A percentile compares a stretch with the other conserved stretches of the same genome.
phyloP scores from a whole-genome alignment of 2,797 vertebrate genomes.

The Cyprinodon diabolis region DNA sequence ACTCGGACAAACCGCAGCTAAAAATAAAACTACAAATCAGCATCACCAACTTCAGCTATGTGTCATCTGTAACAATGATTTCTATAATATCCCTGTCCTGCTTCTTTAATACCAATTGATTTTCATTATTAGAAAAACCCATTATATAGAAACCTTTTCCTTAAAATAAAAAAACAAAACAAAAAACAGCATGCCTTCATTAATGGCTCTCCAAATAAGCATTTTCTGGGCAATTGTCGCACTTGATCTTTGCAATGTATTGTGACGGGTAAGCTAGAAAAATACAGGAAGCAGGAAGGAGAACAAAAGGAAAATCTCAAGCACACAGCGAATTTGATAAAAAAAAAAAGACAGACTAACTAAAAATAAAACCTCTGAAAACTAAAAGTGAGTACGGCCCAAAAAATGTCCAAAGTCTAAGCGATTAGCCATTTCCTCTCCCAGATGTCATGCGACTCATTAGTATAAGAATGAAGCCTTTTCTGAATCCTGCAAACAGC shows the following conservation, averaged over 20 bases:
- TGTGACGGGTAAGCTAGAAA: background rate
- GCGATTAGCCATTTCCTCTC: too few species aligned
- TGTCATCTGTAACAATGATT: conserved; percentile 14
- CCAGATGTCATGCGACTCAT: too few species aligned
- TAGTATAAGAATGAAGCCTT: too few species aligned
- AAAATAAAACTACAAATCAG: conserved; percentile 28
- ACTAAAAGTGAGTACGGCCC: too few species aligned
- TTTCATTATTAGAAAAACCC: background rate
- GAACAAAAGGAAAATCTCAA: background rate
- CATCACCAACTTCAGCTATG: conserved; percentile 17
- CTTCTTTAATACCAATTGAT: background rate
- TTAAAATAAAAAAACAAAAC: too few species aligned
- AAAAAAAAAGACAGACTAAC: too few species aligned
- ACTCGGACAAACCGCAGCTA: conserved; percentile 13
- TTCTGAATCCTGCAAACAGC: too few species aligned
- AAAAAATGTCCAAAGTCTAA: too few species aligned
- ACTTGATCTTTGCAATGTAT: background rate
- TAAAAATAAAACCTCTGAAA: too few species aligned
- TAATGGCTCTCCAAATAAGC: background rate
- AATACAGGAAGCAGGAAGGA: background rate
- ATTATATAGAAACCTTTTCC: too few species aligned
- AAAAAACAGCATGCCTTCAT: background rate
- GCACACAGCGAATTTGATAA: too few species aligned
- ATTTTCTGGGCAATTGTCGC: background rate
- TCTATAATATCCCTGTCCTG: background rate